Evolutionary conservation across 2,797 vertebrate species (phyloP).

Genomic region (Epinephelus coioides): DNA sequence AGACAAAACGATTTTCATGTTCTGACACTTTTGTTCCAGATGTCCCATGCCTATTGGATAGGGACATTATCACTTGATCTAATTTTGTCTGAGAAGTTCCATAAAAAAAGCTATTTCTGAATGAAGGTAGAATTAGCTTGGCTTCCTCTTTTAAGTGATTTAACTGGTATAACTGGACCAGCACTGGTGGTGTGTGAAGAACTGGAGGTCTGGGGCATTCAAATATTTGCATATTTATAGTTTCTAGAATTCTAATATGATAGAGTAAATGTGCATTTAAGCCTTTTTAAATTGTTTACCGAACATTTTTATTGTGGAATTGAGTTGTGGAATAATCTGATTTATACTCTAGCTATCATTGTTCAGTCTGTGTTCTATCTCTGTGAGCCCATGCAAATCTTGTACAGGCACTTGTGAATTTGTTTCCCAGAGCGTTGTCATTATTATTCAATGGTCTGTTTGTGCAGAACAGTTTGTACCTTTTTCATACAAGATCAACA

Average conservation of each 20-base stretch:
- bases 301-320: not conserved
- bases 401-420: constrained; percentile 45
- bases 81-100: too few species aligned
- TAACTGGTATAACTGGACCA: not conserved
- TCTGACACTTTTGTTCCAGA: too few species aligned
- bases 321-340: constrained; percentile 3
- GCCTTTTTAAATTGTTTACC: not conserved
- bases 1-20: too few species aligned
- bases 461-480: constrained; percentile 77
- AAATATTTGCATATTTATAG: not conserved
- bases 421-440: constrained; percentile 56
- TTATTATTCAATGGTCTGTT: constrained; percentile 75
- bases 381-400: constrained; percentile 27
- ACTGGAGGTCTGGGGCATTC: not conserved
- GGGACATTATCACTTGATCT: too few species aligned
- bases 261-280: not conserved
- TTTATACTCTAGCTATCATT: constrained; percentile 1
- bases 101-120: too few species aligned
- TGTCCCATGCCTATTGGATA: too few species aligned
- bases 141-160: not conserved
- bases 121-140: not conserved
- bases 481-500: constrained; percentile 77
- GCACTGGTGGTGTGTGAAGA: too few species aligned
- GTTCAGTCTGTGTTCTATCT: constrained; percentile 10
- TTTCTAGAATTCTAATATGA: not conserved